phyloP scores from a whole-genome alignment of 1,140 invertebrate species.

The Adelges cooleyi region DNA sequence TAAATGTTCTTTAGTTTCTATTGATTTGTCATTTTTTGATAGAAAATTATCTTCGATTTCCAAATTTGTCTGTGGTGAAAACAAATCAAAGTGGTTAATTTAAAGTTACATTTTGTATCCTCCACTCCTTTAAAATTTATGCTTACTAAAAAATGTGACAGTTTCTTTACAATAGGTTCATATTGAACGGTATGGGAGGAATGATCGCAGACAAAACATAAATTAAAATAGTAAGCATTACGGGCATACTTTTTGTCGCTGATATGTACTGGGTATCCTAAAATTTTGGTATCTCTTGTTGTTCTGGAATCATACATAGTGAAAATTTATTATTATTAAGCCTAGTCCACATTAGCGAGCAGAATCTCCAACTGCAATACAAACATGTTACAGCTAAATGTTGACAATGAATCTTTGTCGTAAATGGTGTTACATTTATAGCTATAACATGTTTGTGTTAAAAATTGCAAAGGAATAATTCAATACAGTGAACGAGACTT shows the following conservation, averaged over 20 bases:
- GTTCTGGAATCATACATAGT: conserved; percentile 50
- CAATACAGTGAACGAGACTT: too few relatives aligned
- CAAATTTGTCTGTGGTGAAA: conserved; percentile 58
- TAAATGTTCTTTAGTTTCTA: conserved; percentile 45
- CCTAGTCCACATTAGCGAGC: too few relatives aligned
- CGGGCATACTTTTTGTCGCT: conserved; percentile 81
- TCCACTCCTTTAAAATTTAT: too few relatives aligned
- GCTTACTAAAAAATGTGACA: conserved; percentile 76
- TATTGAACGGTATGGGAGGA: conserved; percentile 80
- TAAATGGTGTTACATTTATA: too few relatives aligned
- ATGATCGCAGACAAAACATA: conserved; percentile 88
- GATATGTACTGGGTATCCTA: conserved; percentile 85
- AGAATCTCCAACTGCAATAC: too few relatives aligned
- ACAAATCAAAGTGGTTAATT: too few relatives aligned
- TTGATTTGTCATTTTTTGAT: conserved; percentile 51
- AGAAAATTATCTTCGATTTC: conserved; percentile 70
- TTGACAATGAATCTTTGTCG: too few relatives aligned
- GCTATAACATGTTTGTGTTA: background rate
- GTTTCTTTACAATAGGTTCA: conserved; percentile 83
- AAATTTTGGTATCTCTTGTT: conserved; percentile 70
- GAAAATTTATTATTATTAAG: too few relatives aligned
- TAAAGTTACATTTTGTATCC: too few relatives aligned
- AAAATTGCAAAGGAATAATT: background rate
- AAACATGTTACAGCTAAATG: too few relatives aligned
- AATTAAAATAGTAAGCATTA: conserved; percentile 88